Evolutionary conservation across 2,113 vertebrate genomes (phyloP), one percentile per base, ranked within the genome.

Genomic region (Oreotrochilus melanogaster): DNA sequence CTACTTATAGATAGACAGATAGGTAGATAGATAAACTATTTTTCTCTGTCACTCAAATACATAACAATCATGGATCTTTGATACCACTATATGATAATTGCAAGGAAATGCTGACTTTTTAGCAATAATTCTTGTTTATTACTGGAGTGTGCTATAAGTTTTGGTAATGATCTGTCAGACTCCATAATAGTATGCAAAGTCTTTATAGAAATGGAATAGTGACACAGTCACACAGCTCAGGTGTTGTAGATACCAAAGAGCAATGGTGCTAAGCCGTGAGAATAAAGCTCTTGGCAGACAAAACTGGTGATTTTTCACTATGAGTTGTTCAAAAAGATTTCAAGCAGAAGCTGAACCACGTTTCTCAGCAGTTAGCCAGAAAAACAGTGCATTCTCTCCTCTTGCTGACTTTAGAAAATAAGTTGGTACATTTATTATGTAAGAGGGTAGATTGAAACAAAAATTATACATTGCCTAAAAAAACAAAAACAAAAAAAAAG

Each of bases 31-130:
- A 53, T 31, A 42, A 14, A 66, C 0, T n/a, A 22, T 62, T 88
- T 86, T 30, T 53, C 23, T 91, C 43, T 79, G 45, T 56, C 50
- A 86, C 70, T 84, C 30, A 31, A 56, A 45, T 39, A 11, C 30
- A 25, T 87, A 87, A 80, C 14, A 93, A 39, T 6, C 4, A 0
- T 33, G 39, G 35, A 48, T 71, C n/a, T 81, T 78, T 87, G 53
- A 71, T 78, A 18, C 6, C 6, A 33, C 6, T 39, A 15, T 21
- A 50, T 28, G 13, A 39, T 27, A 64, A 74, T 21, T 42, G 3
- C 23, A 78, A 88, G 35, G 28, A 95, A 92, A 88, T 57, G 23
- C 14, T 85, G 70, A 91, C 69, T 71, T 94, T 79, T 62, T 73
- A 75, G 12, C 23, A 60, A 30, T 78, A 91, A 47, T 7, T 50